Conservation (phyloP, 2,113 vertebrate genomes). For the Crocuta crocuta region DNA sequence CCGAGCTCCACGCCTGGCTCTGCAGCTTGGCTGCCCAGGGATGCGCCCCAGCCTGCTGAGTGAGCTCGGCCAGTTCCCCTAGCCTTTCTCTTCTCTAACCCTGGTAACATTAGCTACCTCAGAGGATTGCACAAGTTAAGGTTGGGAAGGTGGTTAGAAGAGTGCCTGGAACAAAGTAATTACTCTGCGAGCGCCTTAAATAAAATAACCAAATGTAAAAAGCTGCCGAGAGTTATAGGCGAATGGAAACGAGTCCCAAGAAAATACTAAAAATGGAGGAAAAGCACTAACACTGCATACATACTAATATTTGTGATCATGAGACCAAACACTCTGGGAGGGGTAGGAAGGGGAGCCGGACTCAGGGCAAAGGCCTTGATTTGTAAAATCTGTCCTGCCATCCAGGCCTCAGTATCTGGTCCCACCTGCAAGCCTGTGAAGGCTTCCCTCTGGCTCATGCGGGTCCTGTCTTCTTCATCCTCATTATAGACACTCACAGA, state of each 20-base stretch:
- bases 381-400: rapidly evolving
- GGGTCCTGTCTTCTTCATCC: background rate
- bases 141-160: background rate
- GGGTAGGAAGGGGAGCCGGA: background rate
- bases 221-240: background rate
- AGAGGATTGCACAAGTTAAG: background rate
- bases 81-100: background rate
- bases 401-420: background rate
- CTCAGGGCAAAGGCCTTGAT: background rate
- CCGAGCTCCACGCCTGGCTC: background rate
- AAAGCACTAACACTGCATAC: background rate
- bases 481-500: background rate
- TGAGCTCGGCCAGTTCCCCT: background rate
- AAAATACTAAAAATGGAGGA: background rate
- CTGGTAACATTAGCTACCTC: background rate
- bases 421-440: rapidly evolving
- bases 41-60: background rate
- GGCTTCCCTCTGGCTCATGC: rapidly evolving
- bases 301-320: background rate
- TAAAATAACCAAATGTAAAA: background rate
- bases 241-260: background rate
- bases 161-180: background rate
- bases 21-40: background rate
- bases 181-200: rapidly evolving
- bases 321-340: background rate